Evolutionary conservation across 2,113 vertebrate genomes (phyloP).

Genomic region (Siphamia tubifer): DNA sequence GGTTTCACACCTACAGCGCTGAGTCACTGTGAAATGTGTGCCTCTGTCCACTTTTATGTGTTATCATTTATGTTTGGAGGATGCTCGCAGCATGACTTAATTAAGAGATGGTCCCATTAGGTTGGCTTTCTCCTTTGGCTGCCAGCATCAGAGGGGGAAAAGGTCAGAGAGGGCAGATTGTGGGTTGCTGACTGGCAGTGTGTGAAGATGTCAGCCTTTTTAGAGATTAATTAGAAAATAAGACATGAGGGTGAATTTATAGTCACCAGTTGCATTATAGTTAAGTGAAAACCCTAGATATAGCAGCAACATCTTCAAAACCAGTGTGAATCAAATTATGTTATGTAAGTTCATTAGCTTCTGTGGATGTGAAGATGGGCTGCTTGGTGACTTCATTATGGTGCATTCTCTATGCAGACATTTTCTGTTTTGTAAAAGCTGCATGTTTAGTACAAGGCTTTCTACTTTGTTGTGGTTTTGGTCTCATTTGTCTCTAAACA

Average conservation of each 20-base stretch:
- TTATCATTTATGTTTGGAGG: neutral
- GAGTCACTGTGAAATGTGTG: too few species aligned
- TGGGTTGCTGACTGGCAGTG: neutral
- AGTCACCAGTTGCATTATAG: conserved; percentile 5
- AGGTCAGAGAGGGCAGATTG: conserved; percentile 10
- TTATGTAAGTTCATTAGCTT: neutral
- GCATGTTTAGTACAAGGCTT: neutral
- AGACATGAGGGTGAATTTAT: conserved; percentile 10
- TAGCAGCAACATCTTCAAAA: neutral
- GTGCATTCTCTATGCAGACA: too few species aligned
- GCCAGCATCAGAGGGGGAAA: neutral
- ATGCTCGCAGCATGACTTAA: conserved; percentile 9
- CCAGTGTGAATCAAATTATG: neutral
- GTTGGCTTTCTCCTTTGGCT: conserved; percentile 7
- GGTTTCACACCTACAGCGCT: neutral
- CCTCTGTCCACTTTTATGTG: too few species aligned
- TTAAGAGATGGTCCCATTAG: conserved; percentile 31
- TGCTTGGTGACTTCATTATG: neutral
- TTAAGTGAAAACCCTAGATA: neutral
- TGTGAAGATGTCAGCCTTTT: conserved; percentile 33
- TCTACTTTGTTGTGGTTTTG: neutral
- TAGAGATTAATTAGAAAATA: conserved; percentile 38
- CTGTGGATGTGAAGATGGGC: neutral
- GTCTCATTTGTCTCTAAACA: neutral
- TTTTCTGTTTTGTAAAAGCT: neutral